These are phyloP conservation scores for Chauna torquata DNA, from an alignment of 2,113 vertebrate genomes.

Conservation along the genomic window DNA sequence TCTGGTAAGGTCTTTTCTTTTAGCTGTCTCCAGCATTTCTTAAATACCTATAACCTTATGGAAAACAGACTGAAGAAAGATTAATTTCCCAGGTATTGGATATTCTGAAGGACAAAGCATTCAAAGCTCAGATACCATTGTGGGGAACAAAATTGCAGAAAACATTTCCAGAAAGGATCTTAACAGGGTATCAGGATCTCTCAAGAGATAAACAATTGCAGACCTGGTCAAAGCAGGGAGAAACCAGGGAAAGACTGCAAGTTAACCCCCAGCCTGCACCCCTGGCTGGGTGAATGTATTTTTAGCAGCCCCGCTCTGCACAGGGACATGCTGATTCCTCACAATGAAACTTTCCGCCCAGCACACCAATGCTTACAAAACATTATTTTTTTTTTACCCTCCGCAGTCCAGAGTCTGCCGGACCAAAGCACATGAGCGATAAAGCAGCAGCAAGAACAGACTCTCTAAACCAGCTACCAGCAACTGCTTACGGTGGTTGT, in stretches of 20 bases:
- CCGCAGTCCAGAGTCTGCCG: background rate
- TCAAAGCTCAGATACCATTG: background rate
- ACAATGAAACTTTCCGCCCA: background rate
- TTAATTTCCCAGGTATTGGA: background rate
- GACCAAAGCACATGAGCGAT: background rate
- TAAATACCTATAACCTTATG: background rate
- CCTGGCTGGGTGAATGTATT: background rate
- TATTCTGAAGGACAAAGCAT: background rate
- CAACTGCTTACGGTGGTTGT: background rate
- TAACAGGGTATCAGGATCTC: background rate
- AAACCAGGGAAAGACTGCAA: background rate
- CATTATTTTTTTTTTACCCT: background rate
- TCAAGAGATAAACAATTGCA: background rate
- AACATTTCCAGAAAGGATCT: background rate
- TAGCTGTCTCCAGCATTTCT: background rate
- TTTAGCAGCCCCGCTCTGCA: background rate
- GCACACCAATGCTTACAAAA: background rate
- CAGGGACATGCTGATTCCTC: background rate
- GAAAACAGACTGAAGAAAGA: conserved; percentile 13
- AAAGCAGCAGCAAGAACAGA: background rate
- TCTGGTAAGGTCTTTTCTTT: background rate
- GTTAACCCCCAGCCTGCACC: background rate
- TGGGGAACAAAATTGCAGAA: background rate
- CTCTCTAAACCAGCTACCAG: background rate
- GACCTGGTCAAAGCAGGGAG: background rate